Conservation (phyloP, 2,113 vertebrate genomes). For the Semicossyphus pulcher region DNA sequence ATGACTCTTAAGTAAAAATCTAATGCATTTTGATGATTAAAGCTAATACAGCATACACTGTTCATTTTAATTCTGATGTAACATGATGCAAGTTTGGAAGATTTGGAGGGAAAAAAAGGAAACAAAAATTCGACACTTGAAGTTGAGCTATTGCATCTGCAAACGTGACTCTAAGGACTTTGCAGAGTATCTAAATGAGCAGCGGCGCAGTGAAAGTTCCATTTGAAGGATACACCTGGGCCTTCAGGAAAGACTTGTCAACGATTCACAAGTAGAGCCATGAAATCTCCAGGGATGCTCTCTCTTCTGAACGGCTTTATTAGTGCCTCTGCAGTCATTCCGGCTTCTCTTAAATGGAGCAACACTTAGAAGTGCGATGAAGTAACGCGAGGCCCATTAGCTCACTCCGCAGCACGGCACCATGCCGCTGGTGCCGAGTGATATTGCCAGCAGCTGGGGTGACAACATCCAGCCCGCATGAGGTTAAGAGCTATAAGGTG, state of each 20-base stretch:
- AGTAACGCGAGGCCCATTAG: constrained; percentile 85
- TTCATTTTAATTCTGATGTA: background rate
- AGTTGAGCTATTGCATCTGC: constrained; percentile 33
- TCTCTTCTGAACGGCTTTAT: constrained; percentile 80
- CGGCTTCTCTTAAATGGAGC: constrained; percentile 80
- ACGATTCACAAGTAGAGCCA: constrained; percentile 64
- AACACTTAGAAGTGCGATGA: constrained; percentile 85
- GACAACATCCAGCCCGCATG: constrained; percentile 61
- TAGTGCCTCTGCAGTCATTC: constrained; percentile 79
- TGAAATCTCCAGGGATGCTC: constrained; percentile 61
- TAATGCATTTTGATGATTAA: background rate
- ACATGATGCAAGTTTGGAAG: background rate
- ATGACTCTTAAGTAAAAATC: background rate
- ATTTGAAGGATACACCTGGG: constrained; percentile 77
- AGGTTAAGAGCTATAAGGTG: constrained; percentile 51
- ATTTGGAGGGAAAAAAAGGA: background rate
- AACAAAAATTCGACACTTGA: background rate
- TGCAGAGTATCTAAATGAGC: constrained; percentile 29
- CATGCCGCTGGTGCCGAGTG: constrained; percentile 81
- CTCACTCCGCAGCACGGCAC: constrained; percentile 71
- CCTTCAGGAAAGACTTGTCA: constrained; percentile 68
- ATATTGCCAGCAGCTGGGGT: constrained; percentile 83
- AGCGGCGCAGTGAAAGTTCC: constrained; percentile 43
- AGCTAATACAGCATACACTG: background rate
- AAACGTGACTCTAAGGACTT: constrained; percentile 21